phyloP scores from a whole-genome alignment of 2,113 vertebrate genomes.

The Silurus meridionalis region DNA sequence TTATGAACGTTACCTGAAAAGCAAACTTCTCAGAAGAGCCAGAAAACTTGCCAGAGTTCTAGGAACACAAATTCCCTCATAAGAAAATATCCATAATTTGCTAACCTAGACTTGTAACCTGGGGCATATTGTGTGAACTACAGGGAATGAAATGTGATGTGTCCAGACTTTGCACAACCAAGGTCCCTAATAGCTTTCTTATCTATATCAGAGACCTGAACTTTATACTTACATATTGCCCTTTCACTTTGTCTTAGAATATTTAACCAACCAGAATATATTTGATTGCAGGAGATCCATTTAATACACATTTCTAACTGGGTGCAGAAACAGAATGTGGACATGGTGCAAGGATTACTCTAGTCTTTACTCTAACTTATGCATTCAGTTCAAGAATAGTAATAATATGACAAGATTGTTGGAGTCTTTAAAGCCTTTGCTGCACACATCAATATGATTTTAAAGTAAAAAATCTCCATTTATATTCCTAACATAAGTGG shows the following conservation, averaged over 20 bases:
- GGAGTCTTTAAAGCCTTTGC: not conserved
- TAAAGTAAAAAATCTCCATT: not conserved
- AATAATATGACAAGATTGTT: not conserved
- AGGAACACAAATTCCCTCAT: not conserved
- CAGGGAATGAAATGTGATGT: slow-evolving; percentile 2
- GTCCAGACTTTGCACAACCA: not conserved
- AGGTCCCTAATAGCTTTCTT: slow-evolving; percentile 28
- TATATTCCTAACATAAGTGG: not conserved
- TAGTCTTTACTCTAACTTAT: not conserved
- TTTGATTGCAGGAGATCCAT: not conserved
- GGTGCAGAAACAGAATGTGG: slow-evolving; percentile 5
- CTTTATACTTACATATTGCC: slow-evolving; percentile 27
- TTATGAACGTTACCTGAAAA: slow-evolving; percentile 12
- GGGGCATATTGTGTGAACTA: not conserved
- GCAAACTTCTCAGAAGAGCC: not conserved
- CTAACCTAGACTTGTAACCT: not conserved
- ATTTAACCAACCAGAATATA: slow-evolving; percentile 25
- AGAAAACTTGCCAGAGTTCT: not conserved
- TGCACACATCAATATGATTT: not conserved
- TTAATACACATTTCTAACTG: slow-evolving; percentile 7
- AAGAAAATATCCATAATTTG: not conserved
- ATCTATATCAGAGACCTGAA: slow-evolving; percentile 16
- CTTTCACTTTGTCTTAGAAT: slow-evolving; percentile 34
- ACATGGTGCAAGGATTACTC: not conserved
- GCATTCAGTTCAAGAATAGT: not conserved